Evolutionary conservation across 2,113 vertebrate genomes (phyloP).

Genomic region (Laterallus jamaicensis): DNA sequence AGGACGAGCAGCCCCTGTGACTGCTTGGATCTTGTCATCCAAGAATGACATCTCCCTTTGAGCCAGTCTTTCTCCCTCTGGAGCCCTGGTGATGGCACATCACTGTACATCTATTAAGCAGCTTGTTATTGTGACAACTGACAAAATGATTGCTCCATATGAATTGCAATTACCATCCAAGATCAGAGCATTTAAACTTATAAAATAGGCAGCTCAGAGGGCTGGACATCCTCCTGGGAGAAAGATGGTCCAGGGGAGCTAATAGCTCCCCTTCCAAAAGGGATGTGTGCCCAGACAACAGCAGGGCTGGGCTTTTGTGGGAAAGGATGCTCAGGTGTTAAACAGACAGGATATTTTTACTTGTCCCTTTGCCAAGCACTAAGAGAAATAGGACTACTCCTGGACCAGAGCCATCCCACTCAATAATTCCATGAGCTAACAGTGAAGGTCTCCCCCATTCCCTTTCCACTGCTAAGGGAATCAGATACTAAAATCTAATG

Average conservation of each 20-base stretch:
- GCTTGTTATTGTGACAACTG: constrained; percentile 50
- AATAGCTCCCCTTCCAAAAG: not conserved
- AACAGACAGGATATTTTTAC: not conserved
- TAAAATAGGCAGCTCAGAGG: not conserved
- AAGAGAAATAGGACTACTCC: not conserved
- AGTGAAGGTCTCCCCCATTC: not conserved
- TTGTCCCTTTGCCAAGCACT: constrained; percentile 3
- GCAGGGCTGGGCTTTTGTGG: constrained; percentile 21
- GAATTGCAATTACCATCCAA: constrained; percentile 3
- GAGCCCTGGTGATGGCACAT: not conserved
- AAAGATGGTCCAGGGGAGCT: not conserved
- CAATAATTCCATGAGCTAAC: not conserved
- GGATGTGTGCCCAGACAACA: constrained; percentile 31
- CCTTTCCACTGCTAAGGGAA: not conserved
- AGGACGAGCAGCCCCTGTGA: not conserved
- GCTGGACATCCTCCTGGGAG: not conserved
- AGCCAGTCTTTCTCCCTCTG: not conserved
- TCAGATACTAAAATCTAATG: not conserved
- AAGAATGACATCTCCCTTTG: constrained; percentile 1
- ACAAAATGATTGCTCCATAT: not conserved
- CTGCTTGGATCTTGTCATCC: not conserved
- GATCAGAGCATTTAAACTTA: not conserved
- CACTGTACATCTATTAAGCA: not conserved
- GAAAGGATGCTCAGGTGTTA: constrained; percentile 41
- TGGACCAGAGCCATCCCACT: not conserved